A percentile compares a stretch with the other conserved stretches of the same genome.
phyloP scores from a whole-genome alignment of 2,888 invertebrate species.

The Cyrtodaria siliqua region DNA sequence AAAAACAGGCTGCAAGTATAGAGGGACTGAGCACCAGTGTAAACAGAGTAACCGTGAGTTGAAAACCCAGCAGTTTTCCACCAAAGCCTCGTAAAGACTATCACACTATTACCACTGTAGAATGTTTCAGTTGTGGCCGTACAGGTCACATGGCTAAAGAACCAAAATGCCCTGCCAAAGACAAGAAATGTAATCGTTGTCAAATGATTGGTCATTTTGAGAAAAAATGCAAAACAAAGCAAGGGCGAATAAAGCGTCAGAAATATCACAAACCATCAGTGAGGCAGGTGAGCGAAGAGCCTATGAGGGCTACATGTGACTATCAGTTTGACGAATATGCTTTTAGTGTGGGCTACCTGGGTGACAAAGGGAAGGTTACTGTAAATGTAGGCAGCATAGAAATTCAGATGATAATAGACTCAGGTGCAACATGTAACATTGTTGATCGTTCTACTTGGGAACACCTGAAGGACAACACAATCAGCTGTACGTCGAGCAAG shows the following conservation, averaged over 20 bases:
- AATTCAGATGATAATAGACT: not conserved
- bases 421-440: not conserved
- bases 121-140: constrained; percentile 7
- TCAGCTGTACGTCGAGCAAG: not conserved
- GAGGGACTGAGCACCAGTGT: constrained; percentile 2
- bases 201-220: constrained; percentile 8
- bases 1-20: constrained; percentile 16
- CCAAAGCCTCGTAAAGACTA: not conserved
- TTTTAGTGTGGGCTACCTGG: constrained; percentile 5
- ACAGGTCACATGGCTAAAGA: constrained; percentile 2
- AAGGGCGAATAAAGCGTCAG: not conserved
- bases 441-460: not conserved
- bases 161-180: constrained; percentile 12
- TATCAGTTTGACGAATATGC: constrained; percentile 7
- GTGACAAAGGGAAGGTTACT: constrained; percentile 6
- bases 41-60: not conserved
- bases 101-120: not conserved
- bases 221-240: constrained; percentile 28
- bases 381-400: not conserved
- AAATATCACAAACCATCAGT: not conserved
- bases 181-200: constrained; percentile 11
- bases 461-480: not conserved
- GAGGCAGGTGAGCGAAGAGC: not conserved
- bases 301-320: not conserved
- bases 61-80: not conserved